phyloP scores from a whole-genome alignment of 1,140 invertebrate genomes.

The Diprion similis region DNA sequence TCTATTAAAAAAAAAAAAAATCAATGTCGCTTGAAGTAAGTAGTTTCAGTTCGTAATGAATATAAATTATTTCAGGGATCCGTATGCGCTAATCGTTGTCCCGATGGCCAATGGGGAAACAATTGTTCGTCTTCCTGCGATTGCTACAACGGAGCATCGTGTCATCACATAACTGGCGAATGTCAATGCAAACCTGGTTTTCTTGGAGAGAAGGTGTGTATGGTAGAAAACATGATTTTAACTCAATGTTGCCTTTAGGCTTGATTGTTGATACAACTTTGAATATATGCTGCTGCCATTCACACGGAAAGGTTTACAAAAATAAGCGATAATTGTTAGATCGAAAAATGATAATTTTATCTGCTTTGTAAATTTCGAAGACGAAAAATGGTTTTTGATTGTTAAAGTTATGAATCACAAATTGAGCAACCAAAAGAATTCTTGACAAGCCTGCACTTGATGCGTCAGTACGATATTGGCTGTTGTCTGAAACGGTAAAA shows the following conservation, averaged over 20 bases:
- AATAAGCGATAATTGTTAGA: too few species aligned
- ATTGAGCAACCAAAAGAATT: background rate
- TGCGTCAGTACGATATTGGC: conserved; percentile 2
- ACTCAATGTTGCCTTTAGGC: background rate
- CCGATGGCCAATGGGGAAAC: conserved; percentile 74
- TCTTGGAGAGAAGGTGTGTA: conserved; percentile 73
- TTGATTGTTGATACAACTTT: background rate
- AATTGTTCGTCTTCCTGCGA: conserved; percentile 80
- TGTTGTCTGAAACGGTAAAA: background rate
- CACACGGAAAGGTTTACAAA: too few species aligned
- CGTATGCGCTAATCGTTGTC: conserved; percentile 80
- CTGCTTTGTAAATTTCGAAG: too few species aligned
- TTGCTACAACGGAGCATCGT: conserved; percentile 86
- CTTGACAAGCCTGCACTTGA: background rate
- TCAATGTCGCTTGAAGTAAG: too few species aligned
- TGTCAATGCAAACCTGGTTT: conserved; percentile 82
- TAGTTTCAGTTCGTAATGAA: background rate
- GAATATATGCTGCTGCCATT: too few species aligned
- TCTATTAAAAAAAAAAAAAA: too few species aligned
- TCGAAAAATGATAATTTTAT: too few species aligned
- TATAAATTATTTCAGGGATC: conserved; percentile 60
- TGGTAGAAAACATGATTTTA: too few species aligned
- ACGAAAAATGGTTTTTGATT: too few species aligned
- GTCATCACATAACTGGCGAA: conserved; percentile 78
- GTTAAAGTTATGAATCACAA: background rate